Conservation (phyloP, 2,888 invertebrate genomes). For the Aquatica leii region DNA sequence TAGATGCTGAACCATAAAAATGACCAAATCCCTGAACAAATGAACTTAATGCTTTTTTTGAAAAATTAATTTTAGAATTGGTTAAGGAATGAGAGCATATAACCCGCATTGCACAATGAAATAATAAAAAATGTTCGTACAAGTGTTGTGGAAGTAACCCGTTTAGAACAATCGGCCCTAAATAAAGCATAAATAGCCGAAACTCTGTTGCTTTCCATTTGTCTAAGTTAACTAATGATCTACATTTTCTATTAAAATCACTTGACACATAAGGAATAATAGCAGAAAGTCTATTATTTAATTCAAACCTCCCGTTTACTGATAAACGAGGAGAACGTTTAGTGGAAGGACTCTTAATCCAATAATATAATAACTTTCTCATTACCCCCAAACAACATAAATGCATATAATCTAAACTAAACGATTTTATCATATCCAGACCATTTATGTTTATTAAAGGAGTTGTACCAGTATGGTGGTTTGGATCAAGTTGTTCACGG, state of each 20-base stretch:
- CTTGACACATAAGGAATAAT: conserved; percentile 21
- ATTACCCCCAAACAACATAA: conserved; percentile 26
- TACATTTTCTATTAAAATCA: conserved; percentile 33
- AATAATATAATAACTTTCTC: conserved; percentile 17
- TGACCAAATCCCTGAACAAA: neutral
- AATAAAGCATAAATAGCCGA: conserved; percentile 25
- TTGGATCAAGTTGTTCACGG: conserved; percentile 9
- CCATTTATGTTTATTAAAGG: conserved; percentile 17
- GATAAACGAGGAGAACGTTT: conserved; percentile 1
- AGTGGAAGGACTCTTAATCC: neutral
- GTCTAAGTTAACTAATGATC: conserved; percentile 24
- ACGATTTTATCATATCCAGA: conserved; percentile 14
- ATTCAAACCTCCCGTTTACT: neutral
- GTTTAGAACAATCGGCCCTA: conserved; percentile 20
- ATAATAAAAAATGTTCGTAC: conserved; percentile 28
- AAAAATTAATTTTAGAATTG: neutral
- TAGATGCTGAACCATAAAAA: conserved; percentile 18
- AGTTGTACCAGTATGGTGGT: conserved; percentile 20
- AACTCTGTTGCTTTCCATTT: conserved; percentile 40
- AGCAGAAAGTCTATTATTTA: neutral
- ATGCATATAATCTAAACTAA: conserved; percentile 30
- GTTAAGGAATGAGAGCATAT: neutral
- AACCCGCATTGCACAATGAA: conserved; percentile 19
- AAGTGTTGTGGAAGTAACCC: conserved; percentile 5
- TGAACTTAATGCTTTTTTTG: neutral